Conservation (phyloP, 2,888 invertebrate species). For the Lumbricus terrestris region DNA sequence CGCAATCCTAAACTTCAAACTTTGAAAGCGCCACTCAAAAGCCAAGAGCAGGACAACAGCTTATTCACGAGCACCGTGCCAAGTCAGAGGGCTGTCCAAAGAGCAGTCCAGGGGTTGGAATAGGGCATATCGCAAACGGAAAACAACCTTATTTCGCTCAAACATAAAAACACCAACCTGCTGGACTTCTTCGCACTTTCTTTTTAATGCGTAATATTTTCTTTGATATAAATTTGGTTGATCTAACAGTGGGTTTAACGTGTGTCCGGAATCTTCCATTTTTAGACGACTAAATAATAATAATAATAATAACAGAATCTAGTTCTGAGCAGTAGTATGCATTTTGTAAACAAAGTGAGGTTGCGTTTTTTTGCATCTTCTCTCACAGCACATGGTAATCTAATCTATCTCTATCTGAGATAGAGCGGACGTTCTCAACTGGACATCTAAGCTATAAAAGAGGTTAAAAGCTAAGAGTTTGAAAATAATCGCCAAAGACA, state of each 20-base stretch:
- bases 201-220: conserved; percentile 25
- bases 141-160: background rate
- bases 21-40: too few species aligned
- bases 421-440: background rate
- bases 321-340: background rate
- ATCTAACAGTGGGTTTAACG: background rate
- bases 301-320: background rate
- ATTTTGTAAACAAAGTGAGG: background rate
- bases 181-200: conserved; percentile 25
- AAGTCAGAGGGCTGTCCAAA: too few species aligned
- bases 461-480: too few species aligned
- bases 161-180: conserved; percentile 13
- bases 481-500: too few species aligned
- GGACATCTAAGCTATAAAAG: too few species aligned
- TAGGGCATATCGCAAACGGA: background rate
- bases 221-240: conserved; percentile 19
- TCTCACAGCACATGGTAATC: background rate
- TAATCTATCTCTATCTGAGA: too few species aligned
- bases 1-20: too few species aligned
- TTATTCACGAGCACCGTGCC: too few species aligned
- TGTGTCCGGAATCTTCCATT: background rate
- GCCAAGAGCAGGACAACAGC: too few species aligned
- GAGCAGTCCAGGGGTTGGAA: too few species aligned
- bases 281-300: background rate
- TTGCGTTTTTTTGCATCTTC: background rate